Evolutionary conservation across 1,140 invertebrate genomes (phyloP).

Genomic region (Liolophura sinensis): DNA sequence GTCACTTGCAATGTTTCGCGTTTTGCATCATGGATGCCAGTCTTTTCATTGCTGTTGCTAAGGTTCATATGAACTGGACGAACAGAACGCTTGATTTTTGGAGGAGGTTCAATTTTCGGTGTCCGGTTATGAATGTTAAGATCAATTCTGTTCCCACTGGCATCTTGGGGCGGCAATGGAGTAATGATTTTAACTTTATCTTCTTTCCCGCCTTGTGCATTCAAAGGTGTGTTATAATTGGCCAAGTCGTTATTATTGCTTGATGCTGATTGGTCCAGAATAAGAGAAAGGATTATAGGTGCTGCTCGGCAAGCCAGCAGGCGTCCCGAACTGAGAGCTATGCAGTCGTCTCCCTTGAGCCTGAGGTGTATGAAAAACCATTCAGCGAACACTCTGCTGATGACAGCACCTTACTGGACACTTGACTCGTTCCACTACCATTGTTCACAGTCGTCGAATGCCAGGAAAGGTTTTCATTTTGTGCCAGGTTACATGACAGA

Average conservation of each 20-base stretch:
- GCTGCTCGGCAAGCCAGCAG: no score
- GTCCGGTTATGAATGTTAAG: slow-evolving; percentile 23
- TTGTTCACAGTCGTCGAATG: background rate
- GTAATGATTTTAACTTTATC: slow-evolving; percentile 35
- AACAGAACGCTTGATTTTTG: slow-evolving; percentile 21
- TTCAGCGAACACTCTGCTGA: no score
- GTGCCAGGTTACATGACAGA: slow-evolving; percentile 25
- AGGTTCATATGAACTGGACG: slow-evolving; percentile 1
- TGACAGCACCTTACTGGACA: no score
- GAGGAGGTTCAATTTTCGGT: slow-evolving; percentile 45
- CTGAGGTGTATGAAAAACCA: no score
- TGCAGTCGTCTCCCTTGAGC: no score
- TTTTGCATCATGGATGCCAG: background rate
- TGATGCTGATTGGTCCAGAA: no score
- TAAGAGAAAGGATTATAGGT: no score
- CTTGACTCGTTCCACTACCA: no score
- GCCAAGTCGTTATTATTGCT: no score
- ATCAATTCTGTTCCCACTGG: slow-evolving; percentile 37
- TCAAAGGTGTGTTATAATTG: no score
- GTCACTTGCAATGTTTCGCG: slow-evolving; percentile 1
- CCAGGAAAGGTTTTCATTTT: slow-evolving; percentile 6
- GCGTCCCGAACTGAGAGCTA: no score
- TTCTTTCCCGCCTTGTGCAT: no score
- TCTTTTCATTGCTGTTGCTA: background rate
- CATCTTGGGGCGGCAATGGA: slow-evolving; percentile 34